phyloP scores from a whole-genome alignment of 2,888 invertebrate species.

The Asteroscopus sphinx region DNA sequence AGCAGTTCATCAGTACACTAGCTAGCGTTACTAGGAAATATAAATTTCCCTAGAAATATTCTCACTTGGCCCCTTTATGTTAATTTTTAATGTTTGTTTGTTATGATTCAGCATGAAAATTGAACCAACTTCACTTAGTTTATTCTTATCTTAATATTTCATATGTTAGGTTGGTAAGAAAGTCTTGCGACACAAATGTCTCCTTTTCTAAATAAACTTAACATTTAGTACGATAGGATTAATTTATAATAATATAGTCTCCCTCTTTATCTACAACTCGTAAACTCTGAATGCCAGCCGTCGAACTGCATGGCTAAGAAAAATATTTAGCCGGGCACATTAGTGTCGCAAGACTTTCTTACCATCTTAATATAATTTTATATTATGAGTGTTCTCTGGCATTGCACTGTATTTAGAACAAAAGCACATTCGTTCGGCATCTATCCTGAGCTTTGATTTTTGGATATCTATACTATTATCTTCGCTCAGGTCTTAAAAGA shows the following conservation, averaged over 20 bases:
- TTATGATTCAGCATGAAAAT: not conserved
- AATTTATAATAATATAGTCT: no score
- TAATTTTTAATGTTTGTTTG: constrained; percentile 21
- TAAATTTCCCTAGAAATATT: constrained; percentile 21
- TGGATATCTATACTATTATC: constrained; percentile 25
- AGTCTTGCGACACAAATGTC: no score
- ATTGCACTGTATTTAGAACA: constrained; percentile 40
- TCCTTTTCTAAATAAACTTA: no score
- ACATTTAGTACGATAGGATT: no score
- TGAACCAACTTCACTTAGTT: not conserved
- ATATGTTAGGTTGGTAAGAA: no score
- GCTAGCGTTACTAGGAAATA: constrained; percentile 10
- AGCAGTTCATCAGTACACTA: constrained; percentile 18
- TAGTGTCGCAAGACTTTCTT: no score
- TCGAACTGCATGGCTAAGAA: no score
- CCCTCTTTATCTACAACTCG: no score
- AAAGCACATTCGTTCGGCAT: constrained; percentile 39
- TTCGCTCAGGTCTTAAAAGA: constrained; percentile 30
- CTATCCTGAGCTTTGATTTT: constrained; percentile 21
- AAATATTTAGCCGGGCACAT: no score
- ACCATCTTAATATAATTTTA: no score
- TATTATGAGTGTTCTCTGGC: constrained; percentile 18
- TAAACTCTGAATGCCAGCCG: no score
- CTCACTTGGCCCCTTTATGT: constrained; percentile 1
- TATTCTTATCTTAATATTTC: constrained; percentile 6